Conservation (phyloP, 2,888 invertebrate species). For the Notodonta dromedarius region DNA sequence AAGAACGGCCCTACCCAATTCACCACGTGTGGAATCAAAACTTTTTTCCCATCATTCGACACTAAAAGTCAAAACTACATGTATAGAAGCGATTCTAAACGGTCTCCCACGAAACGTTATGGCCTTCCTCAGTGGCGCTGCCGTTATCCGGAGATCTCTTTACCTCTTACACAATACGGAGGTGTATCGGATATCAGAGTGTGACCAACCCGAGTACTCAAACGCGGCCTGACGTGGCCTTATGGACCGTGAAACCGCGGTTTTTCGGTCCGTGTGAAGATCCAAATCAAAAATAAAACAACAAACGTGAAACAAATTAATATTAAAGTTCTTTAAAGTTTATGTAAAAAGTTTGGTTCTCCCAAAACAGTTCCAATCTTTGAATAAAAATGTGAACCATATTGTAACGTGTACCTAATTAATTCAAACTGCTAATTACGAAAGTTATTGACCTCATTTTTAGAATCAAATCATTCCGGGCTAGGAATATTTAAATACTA, state of each 20-base stretch:
- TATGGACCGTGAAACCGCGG: slow-evolving; percentile 70
- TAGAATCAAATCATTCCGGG: slow-evolving; percentile 20
- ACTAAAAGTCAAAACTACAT: slow-evolving; percentile 62
- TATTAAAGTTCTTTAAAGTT: no score
- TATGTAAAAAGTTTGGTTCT: neutral
- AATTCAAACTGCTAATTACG: slow-evolving; percentile 24
- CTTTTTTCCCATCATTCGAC: slow-evolving; percentile 65
- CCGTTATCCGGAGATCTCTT: slow-evolving; percentile 63
- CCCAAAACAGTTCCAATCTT: neutral
- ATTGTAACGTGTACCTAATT: slow-evolving; percentile 14
- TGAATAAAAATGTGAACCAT: neutral
- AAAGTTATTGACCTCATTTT: slow-evolving; percentile 34
- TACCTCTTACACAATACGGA: slow-evolving; percentile 55
- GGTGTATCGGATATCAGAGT: slow-evolving; percentile 64
- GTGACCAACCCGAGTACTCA: slow-evolving; percentile 47
- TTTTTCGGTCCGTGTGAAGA: slow-evolving; percentile 46
- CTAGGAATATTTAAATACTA: slow-evolving; percentile 21
- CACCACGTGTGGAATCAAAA: slow-evolving; percentile 64
- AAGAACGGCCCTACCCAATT: slow-evolving; percentile 50
- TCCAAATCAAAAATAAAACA: slow-evolving; percentile 21
- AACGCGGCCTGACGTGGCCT: slow-evolving; percentile 59
- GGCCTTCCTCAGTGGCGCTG: slow-evolving; percentile 71
- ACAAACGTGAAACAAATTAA: slow-evolving; percentile 9
- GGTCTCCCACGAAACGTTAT: slow-evolving; percentile 64
- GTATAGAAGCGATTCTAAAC: slow-evolving; percentile 48